Percentiles rank a stretch among this genome's conserved stretches.
Evolutionary conservation across 1,140 invertebrate genomes (phyloP).

Genomic region (Gonioctena quinquepunctata): DNA sequence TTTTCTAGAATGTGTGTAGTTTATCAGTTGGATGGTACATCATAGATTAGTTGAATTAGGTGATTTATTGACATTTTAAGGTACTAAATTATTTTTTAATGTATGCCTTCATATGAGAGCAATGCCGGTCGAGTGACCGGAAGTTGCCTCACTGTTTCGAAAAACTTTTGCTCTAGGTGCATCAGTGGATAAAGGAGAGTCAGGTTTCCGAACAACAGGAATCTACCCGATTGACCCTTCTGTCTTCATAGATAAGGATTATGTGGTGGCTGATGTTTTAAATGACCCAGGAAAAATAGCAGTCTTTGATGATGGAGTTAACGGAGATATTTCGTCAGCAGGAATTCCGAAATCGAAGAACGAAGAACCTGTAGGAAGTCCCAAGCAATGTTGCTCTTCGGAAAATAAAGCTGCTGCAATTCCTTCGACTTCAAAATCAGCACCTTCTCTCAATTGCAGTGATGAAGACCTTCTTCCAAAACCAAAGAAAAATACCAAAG

Average conservation of each 20-base stretch:
- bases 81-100: neutral
- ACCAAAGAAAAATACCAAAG: conserved; percentile 9
- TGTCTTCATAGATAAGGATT: neutral
- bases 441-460: conserved; percentile 14
- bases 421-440: conserved; percentile 3
- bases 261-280: conserved; percentile 24
- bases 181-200: conserved; percentile 27
- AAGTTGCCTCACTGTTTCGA: conserved; percentile 47
- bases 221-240: neutral
- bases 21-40: neutral
- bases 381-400: conserved; percentile 3
- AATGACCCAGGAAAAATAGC: conserved; percentile 15
- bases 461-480: conserved; percentile 1
- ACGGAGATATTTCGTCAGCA: neutral
- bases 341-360: too few species aligned
- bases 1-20: neutral
- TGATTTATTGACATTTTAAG: neutral
- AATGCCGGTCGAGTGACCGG: conserved; percentile 16
- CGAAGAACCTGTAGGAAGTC: neutral
- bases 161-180: conserved; percentile 47
- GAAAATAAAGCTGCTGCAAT: conserved; percentile 11
- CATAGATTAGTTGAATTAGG: neutral
- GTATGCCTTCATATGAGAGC: too few species aligned
- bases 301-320: conserved; percentile 18
- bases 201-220: neutral